These are phyloP conservation scores for Poeciliopsis prolifica DNA, from an alignment of 2,113 vertebrate genomes.

Conservation along the genomic window DNA sequence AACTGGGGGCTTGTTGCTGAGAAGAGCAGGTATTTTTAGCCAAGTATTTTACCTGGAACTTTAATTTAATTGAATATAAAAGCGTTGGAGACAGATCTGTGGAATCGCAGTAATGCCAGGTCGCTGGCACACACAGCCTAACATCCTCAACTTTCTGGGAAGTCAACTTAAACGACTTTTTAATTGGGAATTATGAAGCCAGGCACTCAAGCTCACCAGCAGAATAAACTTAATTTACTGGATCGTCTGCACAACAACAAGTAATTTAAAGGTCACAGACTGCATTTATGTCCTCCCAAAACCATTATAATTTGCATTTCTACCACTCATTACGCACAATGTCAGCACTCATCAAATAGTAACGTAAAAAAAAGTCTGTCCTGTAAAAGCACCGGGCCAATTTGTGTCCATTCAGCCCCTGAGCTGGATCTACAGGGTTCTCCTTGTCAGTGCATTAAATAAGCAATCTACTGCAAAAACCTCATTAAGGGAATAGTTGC, in stretches of 20 bases:
- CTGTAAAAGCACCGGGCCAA: slow-evolving; percentile 29
- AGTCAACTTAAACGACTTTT: slow-evolving; percentile 21
- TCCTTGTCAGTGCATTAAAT: slow-evolving; percentile 38
- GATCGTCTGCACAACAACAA: background rate
- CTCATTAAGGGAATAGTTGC: slow-evolving; percentile 36
- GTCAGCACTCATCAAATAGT: slow-evolving; percentile 20
- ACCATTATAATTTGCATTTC: slow-evolving; percentile 35
- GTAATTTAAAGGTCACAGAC: slow-evolving; percentile 32
- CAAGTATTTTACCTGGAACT: background rate
- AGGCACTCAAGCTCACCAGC: background rate
- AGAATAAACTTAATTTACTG: slow-evolving; percentile 19
- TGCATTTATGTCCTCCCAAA: slow-evolving; percentile 19
- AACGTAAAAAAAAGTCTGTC: slow-evolving; percentile 5
- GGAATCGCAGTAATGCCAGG: background rate
- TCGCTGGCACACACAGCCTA: background rate
- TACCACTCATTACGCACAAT: slow-evolving; percentile 34
- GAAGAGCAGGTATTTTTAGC: background rate
- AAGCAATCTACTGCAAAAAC: slow-evolving; percentile 45
- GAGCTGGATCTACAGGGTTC: slow-evolving; percentile 21
- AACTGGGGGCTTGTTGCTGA: background rate
- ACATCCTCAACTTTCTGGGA: background rate
- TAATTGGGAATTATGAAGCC: slow-evolving; percentile 3
- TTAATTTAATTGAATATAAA: background rate
- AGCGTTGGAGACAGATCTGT: background rate
- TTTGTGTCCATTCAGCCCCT: slow-evolving; percentile 37